Evolutionary conservation across 2,113 vertebrate genomes (phyloP), one percentile per base, ranked within the genome.

Genomic region (Perognathus longimembris): DNA sequence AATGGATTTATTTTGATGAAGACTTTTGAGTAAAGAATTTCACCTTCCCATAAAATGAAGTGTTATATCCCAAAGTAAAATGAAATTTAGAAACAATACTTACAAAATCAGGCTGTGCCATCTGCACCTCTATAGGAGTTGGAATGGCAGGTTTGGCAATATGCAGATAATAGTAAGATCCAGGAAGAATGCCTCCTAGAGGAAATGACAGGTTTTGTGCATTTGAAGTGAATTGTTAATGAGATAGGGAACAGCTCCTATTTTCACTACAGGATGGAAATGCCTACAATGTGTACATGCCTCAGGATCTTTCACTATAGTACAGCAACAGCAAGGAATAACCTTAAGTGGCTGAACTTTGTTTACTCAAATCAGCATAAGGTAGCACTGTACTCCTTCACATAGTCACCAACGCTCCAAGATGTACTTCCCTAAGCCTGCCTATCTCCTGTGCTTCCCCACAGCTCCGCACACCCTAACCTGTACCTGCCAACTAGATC

Each of bases 121-220:
- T 97, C 69, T 97, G 94, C 69, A 94, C 82, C 12, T 97, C 93
- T 96, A 97, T 88, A 75, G n/a, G 73, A 38, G 17, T 8, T 26
- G 97, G 92, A 11, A 98, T 75, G 45, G 96, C 95, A 5, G 99
- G 99, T 97, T 98, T 99, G 88, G 97, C 95, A 57, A 99, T 40
- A 32, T 99, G 98, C 86, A 99, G 97, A 91, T 99, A 99, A 96
- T 99, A 88, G 66, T 97, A 98, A 69, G 98, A 98, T 88, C 99
- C 99, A 54, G 99, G 99, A 93, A 99, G 97, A 89, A 97, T 95
- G 77, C 98, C 99, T 94, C 98, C 99, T 99, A 96, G 67, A 93
- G 73, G 0, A 89, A 94, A 14, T 7, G 40, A 78, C 67, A 96
- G 45, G 24, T 73, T 87, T 63, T 67, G 26, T 66, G 74, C 57